Conservation (phyloP, 2,113 vertebrate species). For the Mus pahari region DNA sequence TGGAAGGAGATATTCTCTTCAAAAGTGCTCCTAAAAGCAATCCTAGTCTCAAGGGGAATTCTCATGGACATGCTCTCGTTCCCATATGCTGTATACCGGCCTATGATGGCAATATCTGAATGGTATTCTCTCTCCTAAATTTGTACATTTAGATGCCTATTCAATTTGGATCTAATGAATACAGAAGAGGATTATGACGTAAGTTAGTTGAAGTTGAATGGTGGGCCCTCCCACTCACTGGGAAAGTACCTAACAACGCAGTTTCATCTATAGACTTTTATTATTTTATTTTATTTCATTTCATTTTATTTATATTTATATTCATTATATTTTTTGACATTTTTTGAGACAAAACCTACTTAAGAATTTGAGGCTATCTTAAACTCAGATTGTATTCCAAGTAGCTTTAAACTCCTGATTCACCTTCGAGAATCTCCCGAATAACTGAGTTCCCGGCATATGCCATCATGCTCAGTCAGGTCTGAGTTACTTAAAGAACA, state of each 20-base stretch:
- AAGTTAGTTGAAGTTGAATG: neutral
- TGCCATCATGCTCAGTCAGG: neutral
- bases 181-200: neutral
- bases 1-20: neutral
- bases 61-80: neutral
- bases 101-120: neutral
- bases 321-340: no score
- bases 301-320: no score
- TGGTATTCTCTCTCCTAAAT: neutral
- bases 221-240: no score
- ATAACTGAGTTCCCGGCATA: no score
- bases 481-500: neutral
- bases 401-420: neutral
- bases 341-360: neutral
- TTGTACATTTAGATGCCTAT: neutral
- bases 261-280: neutral
- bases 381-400: neutral
- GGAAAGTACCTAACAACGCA: neutral
- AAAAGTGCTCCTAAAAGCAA: neutral
- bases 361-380: neutral
- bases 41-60: neutral
- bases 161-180: neutral
- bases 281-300: no score
- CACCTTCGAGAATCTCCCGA: neutral
- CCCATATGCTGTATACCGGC: accelerated